Conservation (phyloP, 2,888 invertebrate genomes). For the Pilophorus perplexus region DNA sequence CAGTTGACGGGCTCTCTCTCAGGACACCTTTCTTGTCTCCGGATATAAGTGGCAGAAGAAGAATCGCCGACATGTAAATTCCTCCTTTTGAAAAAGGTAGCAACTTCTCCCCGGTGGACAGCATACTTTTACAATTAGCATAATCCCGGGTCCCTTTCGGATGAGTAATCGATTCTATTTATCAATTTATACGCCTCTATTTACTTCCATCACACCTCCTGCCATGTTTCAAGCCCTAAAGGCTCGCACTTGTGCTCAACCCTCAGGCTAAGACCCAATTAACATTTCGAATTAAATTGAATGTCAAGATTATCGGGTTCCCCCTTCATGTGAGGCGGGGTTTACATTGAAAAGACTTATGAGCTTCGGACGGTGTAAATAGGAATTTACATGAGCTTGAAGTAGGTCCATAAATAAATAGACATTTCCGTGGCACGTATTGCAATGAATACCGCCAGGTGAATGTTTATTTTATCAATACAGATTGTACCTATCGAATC, state of each 20-base stretch:
- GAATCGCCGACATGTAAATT: neutral
- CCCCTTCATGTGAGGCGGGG: neutral
- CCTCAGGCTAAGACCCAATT: neutral
- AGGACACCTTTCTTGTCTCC: neutral
- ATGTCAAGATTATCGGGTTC: neutral
- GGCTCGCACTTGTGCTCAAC: conserved; percentile 11
- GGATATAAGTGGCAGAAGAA: no score
- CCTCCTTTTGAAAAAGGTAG: conserved; percentile 19
- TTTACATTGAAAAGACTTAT: neutral
- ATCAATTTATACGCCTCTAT: conserved; percentile 18
- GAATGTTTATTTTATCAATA: no score
- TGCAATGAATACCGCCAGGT: no score
- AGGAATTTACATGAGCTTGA: neutral
- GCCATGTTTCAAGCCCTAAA: conserved; percentile 1
- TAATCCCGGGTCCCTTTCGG: conserved; percentile 2
- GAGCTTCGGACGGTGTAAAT: no score
- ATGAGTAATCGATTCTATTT: conserved; percentile 14
- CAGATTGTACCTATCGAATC: no score
- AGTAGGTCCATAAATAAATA: no score
- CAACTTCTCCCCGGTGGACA: neutral
- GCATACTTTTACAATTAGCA: conserved; percentile 8
- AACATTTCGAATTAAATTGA: conserved; percentile 4
- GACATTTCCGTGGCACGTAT: no score
- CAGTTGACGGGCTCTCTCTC: conserved; percentile 6
- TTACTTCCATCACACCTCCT: neutral